These are phyloP conservation scores for Rhinogobio ventralis DNA, from an alignment of 2,797 vertebrate genomes.

Conservation along the genomic window DNA sequence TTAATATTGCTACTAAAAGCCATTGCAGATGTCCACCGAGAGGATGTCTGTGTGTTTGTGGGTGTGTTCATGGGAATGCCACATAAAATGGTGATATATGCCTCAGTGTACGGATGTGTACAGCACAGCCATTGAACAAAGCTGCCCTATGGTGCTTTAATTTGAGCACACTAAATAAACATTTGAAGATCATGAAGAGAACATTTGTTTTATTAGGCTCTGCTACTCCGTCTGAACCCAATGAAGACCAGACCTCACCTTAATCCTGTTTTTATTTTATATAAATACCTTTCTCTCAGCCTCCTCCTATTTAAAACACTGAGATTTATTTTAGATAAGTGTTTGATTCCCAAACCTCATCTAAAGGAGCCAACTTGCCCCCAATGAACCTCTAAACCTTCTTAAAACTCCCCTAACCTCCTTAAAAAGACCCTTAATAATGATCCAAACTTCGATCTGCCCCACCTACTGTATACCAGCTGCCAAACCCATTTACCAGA, in stretches of 20 bases:
- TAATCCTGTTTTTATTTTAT: slow-evolving; percentile 58
- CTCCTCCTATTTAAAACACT: slow-evolving; percentile 13
- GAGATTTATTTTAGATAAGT: slow-evolving; percentile 52
- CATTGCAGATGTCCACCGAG: slow-evolving; percentile 5
- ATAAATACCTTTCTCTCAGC: slow-evolving; percentile 46
- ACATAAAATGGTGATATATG: slow-evolving; percentile 36
- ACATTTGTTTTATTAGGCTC: slow-evolving; percentile 32
- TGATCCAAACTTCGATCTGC: slow-evolving; percentile 41
- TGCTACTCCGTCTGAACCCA: slow-evolving; percentile 34
- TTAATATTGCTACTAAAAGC: slow-evolving; percentile 50
- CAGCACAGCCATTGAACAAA: not conserved
- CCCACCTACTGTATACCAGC: not conserved
- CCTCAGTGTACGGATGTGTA: slow-evolving; percentile 27
- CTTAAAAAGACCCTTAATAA: slow-evolving; percentile 50
- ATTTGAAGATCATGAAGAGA: slow-evolving; percentile 9
- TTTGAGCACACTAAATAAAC: slow-evolving; percentile 23
- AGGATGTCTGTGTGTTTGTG: slow-evolving; percentile 31
- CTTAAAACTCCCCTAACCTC: slow-evolving; percentile 37
- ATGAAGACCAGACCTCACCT: slow-evolving; percentile 45
- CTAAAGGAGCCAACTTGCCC: slow-evolving; percentile 49
- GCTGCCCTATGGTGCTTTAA: slow-evolving; percentile 6
- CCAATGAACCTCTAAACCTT: slow-evolving; percentile 57
- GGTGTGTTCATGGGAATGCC: slow-evolving; percentile 23
- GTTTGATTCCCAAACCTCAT: slow-evolving; percentile 46
- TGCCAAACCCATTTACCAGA: slow-evolving; percentile 9